Evolutionary conservation across 1,140 invertebrate species (phyloP).

Genomic region (Oreohelix idahoensis): DNA sequence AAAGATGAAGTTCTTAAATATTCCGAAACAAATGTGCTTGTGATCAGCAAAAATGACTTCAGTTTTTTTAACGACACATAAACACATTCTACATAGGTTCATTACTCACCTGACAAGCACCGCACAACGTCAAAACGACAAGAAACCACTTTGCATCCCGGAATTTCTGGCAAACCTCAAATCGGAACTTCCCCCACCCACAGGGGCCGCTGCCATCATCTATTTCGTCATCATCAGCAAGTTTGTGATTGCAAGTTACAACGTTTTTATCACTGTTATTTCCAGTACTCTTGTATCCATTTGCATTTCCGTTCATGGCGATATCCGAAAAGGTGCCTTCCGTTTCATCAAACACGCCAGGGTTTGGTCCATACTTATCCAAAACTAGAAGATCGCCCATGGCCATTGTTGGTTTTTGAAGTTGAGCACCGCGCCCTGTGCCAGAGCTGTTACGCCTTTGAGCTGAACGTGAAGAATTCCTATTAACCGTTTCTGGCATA

Average conservation of each 20-base stretch:
- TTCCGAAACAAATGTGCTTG: too few relatives aligned
- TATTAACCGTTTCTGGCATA: not conserved
- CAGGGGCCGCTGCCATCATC: conserved; percentile 51
- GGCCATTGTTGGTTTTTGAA: not conserved
- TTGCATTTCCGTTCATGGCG: not conserved
- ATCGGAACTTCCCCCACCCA: conserved; percentile 61
- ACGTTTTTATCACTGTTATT: not conserved
- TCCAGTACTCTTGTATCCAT: not conserved
- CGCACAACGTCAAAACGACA: conserved; percentile 84
- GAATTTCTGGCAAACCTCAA: conserved; percentile 57
- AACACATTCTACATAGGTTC: not conserved
- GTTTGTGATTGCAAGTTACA: not conserved
- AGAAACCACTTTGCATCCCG: conserved; percentile 60
- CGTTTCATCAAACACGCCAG: not conserved
- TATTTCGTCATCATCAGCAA: not conserved
- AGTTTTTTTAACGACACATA: too few relatives aligned
- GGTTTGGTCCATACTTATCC: not conserved
- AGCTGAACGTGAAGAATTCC: not conserved
- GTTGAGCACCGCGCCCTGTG: not conserved
- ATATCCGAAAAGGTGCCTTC: not conserved
- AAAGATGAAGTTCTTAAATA: too few relatives aligned
- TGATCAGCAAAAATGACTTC: too few relatives aligned
- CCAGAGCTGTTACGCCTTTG: not conserved
- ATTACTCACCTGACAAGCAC: conserved; percentile 79
- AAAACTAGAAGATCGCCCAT: not conserved